Conservation (phyloP, 2,888 invertebrate species). For the Leptopilina drosophilae region DNA sequence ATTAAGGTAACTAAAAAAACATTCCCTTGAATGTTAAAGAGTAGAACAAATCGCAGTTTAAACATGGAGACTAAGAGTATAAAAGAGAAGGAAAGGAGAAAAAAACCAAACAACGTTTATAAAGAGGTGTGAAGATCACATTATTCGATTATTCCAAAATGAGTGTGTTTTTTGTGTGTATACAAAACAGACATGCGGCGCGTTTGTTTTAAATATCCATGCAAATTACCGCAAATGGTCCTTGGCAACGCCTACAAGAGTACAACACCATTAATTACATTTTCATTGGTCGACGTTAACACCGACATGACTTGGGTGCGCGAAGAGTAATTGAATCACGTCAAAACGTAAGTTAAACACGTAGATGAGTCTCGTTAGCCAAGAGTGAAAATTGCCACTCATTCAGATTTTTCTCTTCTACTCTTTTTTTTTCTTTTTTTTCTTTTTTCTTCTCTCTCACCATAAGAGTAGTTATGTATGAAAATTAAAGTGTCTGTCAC, state of each 20-base stretch:
- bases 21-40: too few species aligned
- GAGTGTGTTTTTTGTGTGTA: not conserved
- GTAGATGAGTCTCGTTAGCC: constrained; percentile 30
- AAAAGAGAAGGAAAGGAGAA: too few species aligned
- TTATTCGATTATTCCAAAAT: constrained; percentile 27
- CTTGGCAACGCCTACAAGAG: constrained; percentile 48
- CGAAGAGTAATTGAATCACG: constrained; percentile 40
- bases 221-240: constrained; percentile 60
- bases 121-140: constrained; percentile 20
- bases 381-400: constrained; percentile 25
- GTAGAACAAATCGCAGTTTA: too few species aligned
- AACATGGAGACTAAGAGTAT: too few species aligned
- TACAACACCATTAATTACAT: constrained; percentile 59
- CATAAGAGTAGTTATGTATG: not conserved
- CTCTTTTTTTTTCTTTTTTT: too few species aligned
- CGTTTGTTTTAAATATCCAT: constrained; percentile 62
- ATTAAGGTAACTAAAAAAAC: too few species aligned
- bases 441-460: not conserved
- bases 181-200: constrained; percentile 14
- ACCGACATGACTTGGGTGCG: constrained; percentile 40
- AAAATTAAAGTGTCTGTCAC: constrained; percentile 14
- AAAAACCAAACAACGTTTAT: too few species aligned
- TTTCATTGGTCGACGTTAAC: constrained; percentile 58
- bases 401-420: not conserved
- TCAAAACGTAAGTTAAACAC: constrained; percentile 18